phyloP scores from a whole-genome alignment of 2,888 invertebrate genomes.

The Orthosia gracilis region DNA sequence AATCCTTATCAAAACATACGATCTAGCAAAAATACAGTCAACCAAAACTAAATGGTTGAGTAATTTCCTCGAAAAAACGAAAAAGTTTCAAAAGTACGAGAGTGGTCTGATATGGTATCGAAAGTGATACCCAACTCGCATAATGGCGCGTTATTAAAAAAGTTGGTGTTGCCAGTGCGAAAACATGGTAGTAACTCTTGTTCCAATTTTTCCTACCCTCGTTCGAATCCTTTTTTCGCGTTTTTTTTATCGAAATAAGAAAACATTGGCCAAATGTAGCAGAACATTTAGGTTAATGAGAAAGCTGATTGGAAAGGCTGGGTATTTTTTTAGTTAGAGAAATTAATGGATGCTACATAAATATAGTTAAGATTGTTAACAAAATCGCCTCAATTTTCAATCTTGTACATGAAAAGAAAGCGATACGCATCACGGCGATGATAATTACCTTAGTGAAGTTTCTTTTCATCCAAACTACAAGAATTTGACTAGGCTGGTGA shows the following conservation, averaged over 20 bases:
- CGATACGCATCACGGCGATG: too few species aligned
- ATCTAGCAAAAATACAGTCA: constrained; percentile 14
- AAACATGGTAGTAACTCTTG: constrained; percentile 63
- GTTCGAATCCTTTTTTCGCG: constrained; percentile 52
- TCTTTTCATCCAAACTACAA: background rate
- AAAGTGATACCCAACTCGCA: constrained; percentile 65
- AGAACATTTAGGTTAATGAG: constrained; percentile 47
- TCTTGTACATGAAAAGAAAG: too few species aligned
- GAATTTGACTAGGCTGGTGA: background rate
- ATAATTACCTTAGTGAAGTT: too few species aligned
- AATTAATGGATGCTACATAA: constrained; percentile 16
- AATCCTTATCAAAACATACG: background rate
- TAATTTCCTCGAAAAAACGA: constrained; percentile 39
- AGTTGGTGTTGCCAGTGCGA: constrained; percentile 56
- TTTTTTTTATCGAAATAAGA: constrained; percentile 58
- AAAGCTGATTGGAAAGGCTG: constrained; percentile 43
- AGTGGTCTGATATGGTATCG: constrained; percentile 57
- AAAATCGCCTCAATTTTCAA: too few species aligned
- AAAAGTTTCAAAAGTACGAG: constrained; percentile 66
- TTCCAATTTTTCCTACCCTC: constrained; percentile 49
- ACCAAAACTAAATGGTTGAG: constrained; percentile 17
- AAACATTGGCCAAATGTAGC: constrained; percentile 51
- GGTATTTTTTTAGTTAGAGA: constrained; percentile 7
- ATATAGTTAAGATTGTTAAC: background rate
- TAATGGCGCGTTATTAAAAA: constrained; percentile 67